Percentiles rank a stretch among this genome's conserved stretches.
Conservation (phyloP, 1,140 invertebrate species). For the Bursaphelenchus mucronatus region DNA sequence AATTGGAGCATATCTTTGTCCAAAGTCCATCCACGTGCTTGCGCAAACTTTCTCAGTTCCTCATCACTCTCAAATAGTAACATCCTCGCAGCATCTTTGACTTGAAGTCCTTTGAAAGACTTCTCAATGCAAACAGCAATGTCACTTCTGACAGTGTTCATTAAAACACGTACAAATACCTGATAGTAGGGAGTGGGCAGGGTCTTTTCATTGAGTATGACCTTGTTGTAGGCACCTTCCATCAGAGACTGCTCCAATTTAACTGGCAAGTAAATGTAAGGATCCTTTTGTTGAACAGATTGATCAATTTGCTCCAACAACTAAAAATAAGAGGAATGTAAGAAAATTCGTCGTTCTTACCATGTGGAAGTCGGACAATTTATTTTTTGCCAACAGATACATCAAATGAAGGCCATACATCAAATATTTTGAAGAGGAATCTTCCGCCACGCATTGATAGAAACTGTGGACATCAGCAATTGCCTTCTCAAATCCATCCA, state of each 20-base stretch:
- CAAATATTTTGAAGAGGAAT: conserved; percentile 86
- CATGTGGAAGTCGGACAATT: conserved; percentile 96
- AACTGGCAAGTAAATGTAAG: conserved; percentile 89
- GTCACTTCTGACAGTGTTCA: conserved; percentile 87
- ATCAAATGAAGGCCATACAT: conserved; percentile 88
- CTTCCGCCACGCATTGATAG: conserved; percentile 32
- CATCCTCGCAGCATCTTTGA: conserved; percentile 80
- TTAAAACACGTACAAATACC: conserved; percentile 91
- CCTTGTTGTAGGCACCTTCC: conserved; percentile 98
- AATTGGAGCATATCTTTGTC: conserved; percentile 73
- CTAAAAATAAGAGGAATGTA: conserved; percentile 49
- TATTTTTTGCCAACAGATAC: conserved; percentile 88
- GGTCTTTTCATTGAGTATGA: conserved; percentile 76
- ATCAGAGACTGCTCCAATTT: conserved; percentile 95
- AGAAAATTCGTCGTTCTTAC: conserved; percentile 56
- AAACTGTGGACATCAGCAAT: conserved; percentile 48
- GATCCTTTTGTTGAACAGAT: conserved; percentile 78
- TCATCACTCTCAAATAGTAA: conserved; percentile 75
- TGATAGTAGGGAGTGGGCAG: conserved; percentile 93
- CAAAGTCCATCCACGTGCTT: conserved; percentile 72
- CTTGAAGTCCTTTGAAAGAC: conserved; percentile 83
- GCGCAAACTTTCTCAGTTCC: conserved; percentile 74
- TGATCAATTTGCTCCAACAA: conserved; percentile 89
- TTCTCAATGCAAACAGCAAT: conserved; percentile 93
- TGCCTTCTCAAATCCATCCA: conserved; percentile 43